A percentile compares a stretch with the other conserved stretches of the same genome.
Conservation (phyloP, 2,797 vertebrate genomes). For the Phyllotis vaccarum region DNA sequence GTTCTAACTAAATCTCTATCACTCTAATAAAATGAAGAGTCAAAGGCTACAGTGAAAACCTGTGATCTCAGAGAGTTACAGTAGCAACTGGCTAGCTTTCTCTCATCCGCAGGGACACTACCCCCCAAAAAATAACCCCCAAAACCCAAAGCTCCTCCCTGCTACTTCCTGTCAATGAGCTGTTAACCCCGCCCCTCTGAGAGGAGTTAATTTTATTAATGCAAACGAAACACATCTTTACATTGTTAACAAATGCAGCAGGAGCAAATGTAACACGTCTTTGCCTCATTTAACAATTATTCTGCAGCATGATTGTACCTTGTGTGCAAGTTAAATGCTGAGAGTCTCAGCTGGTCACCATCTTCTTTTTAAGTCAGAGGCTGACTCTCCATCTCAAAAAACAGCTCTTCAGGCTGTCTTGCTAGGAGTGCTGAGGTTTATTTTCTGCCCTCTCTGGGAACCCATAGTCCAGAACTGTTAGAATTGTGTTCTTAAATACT, state of each 20-base stretch:
- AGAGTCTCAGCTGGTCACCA: not conserved
- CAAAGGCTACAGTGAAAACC: not conserved
- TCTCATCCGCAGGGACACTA: not conserved
- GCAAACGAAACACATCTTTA: not conserved
- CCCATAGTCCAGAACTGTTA: not conserved
- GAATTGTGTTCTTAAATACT: not conserved
- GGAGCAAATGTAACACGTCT: not conserved
- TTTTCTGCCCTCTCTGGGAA: not conserved
- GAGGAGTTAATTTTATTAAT: not conserved
- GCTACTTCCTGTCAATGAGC: not conserved
- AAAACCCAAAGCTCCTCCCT: not conserved
- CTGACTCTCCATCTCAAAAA: slow-evolving; percentile 30
- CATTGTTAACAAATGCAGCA: not conserved
- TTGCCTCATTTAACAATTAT: not conserved
- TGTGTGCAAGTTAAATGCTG: not conserved
- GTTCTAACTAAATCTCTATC: not conserved
- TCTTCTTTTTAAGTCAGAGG: slow-evolving; percentile 16
- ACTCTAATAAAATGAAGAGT: not conserved
- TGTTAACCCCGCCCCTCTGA: not conserved
- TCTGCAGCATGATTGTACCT: not conserved
- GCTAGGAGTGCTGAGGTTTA: not conserved
- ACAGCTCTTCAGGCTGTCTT: not conserved
- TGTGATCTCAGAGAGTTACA: not conserved
- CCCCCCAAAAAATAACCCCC: not conserved
- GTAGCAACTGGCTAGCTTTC: not conserved